Conservation (phyloP, 2,888 invertebrate genomes). For the Matsumyia berberina region DNA sequence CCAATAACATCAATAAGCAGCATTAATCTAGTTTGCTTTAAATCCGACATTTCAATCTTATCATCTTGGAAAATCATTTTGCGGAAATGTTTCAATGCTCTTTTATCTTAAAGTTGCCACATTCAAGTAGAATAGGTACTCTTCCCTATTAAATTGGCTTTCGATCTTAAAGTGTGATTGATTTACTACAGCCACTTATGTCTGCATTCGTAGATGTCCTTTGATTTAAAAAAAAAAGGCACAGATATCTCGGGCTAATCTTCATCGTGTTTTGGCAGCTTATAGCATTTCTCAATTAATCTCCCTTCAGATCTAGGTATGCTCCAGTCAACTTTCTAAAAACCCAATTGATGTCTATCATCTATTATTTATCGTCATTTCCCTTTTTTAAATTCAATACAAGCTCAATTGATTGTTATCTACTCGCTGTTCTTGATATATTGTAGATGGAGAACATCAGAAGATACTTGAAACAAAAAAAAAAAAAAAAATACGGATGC, state of each 20-base stretch:
- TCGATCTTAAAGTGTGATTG: neutral
- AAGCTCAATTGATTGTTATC: neutral
- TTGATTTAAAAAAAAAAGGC: neutral
- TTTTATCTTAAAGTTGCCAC: no score
- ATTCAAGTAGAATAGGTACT: neutral
- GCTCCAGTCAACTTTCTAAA: neutral
- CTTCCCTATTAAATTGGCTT: no score
- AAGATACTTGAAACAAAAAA: neutral
- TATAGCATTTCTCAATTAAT: neutral
- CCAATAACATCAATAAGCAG: no score
- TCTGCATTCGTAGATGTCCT: neutral
- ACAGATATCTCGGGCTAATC: neutral
- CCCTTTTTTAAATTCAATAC: neutral
- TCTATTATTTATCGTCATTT: neutral
- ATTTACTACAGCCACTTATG: neutral
- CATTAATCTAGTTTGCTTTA: no score
- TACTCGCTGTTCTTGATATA: no score
- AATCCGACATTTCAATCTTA: no score
- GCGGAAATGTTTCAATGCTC: neutral
- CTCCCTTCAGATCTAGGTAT: neutral
- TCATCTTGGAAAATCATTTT: no score
- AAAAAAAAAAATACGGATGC: neutral
- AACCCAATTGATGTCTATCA: neutral
- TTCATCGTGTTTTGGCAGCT: neutral
- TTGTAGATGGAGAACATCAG: neutral